Conservation (phyloP, 1,140 invertebrate genomes). For the Pararge aegeria region DNA sequence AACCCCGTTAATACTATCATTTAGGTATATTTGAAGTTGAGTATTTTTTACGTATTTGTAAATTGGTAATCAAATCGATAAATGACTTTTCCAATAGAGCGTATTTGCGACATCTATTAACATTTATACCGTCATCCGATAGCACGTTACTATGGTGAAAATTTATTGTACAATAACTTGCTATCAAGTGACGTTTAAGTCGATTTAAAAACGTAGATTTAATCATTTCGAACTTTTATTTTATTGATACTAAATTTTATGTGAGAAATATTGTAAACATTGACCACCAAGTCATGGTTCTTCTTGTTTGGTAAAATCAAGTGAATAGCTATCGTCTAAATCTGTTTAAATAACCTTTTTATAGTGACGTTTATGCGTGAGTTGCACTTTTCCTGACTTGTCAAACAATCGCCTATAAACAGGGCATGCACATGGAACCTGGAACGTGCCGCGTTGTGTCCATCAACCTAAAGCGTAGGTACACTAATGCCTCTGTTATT, state of each 20-base stretch:
- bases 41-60: neutral
- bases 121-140: neutral
- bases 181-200: neutral
- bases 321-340: no score
- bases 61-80: constrained; percentile 1
- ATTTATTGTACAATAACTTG: neutral
- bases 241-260: neutral
- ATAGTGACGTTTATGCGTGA: no score
- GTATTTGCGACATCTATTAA: neutral
- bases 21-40: neutral
- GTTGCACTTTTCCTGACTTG: no score
- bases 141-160: neutral
- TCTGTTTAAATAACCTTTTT: no score
- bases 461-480: no score
- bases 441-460: no score
- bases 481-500: no score
- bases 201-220: neutral
- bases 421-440: no score
- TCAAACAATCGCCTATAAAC: no score
- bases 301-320: neutral
- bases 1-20: neutral
- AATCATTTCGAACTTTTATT: neutral
- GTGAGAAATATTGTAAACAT: neutral
- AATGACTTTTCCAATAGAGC: neutral
- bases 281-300: neutral